Conservation (phyloP, 2,797 vertebrate genomes). For the Enteromius anoplus region DNA sequence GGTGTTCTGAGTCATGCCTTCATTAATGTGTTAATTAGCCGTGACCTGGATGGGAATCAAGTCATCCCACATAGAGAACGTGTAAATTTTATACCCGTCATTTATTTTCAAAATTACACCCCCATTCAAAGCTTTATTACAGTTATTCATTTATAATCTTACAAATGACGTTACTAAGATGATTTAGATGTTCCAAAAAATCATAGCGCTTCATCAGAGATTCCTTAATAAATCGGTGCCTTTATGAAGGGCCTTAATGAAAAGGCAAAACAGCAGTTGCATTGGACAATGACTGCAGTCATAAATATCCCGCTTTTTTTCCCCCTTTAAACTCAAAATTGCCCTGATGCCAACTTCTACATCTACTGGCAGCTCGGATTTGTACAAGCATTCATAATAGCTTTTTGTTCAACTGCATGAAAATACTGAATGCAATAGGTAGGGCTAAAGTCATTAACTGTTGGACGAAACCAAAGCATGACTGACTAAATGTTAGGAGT, state of each 20-base stretch:
- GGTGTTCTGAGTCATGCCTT: slow-evolving; percentile 24
- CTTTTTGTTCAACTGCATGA: slow-evolving; percentile 42
- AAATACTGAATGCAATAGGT: slow-evolving; percentile 27
- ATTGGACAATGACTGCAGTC: slow-evolving; percentile 16
- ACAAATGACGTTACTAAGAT: neutral
- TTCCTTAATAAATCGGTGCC: neutral
- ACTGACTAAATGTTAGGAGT: slow-evolving; percentile 27
- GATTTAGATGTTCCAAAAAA: neutral
- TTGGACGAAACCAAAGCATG: slow-evolving; percentile 50
- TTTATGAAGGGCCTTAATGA: neutral
- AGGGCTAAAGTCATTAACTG: slow-evolving; percentile 21
- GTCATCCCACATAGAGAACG: slow-evolving; percentile 46
- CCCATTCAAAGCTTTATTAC: neutral
- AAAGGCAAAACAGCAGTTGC: neutral
- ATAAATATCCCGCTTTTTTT: slow-evolving; percentile 3
- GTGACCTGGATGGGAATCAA: slow-evolving; percentile 51
- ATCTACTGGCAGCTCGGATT: neutral
- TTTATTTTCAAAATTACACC: slow-evolving; percentile 38
- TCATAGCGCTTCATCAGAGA: neutral
- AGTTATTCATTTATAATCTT: neutral
- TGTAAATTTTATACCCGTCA: slow-evolving; percentile 49
- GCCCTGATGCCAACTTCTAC: neutral
- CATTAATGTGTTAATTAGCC: slow-evolving; percentile 52
- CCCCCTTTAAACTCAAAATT: neutral
- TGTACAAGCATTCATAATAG: neutral